phyloP scores from a whole-genome alignment of 2,797 vertebrate genomes.

The Bucorvus abyssinicus region DNA sequence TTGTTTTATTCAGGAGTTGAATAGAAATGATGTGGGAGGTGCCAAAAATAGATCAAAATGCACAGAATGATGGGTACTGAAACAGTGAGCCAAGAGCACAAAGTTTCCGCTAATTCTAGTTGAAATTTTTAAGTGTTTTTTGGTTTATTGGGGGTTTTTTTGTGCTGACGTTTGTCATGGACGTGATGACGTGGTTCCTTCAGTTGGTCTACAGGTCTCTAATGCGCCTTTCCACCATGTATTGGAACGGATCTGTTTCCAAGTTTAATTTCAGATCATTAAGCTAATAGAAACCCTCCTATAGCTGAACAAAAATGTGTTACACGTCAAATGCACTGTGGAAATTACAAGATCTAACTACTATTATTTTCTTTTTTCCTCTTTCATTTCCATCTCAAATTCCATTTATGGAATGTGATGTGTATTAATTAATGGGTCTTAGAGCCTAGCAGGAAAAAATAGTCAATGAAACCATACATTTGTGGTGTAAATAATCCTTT shows the following conservation, averaged over 20 bases:
- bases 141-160: neutral
- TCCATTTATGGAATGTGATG: neutral
- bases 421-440: neutral
- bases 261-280: conserved; percentile 42
- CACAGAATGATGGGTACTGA: conserved; percentile 40
- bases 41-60: conserved; percentile 53
- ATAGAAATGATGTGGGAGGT: conserved; percentile 40
- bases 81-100: neutral
- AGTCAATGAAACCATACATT: conserved; percentile 3
- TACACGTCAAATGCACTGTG: conserved; percentile 33
- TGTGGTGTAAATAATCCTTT: neutral
- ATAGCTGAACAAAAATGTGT: conserved; percentile 35
- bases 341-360: conserved; percentile 10
- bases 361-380: neutral
- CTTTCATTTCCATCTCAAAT: neutral
- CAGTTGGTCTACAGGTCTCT: neutral
- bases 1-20: conserved; percentile 58
- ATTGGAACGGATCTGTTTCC: conserved; percentile 42
- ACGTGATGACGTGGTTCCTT: neutral
- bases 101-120: neutral
- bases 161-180: neutral
- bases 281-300: conserved; percentile 6
- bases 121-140: neutral
- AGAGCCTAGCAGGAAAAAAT: neutral
- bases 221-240: neutral